Conservation (phyloP, 2,888 invertebrate species). For the Hybos culiciformis region DNA sequence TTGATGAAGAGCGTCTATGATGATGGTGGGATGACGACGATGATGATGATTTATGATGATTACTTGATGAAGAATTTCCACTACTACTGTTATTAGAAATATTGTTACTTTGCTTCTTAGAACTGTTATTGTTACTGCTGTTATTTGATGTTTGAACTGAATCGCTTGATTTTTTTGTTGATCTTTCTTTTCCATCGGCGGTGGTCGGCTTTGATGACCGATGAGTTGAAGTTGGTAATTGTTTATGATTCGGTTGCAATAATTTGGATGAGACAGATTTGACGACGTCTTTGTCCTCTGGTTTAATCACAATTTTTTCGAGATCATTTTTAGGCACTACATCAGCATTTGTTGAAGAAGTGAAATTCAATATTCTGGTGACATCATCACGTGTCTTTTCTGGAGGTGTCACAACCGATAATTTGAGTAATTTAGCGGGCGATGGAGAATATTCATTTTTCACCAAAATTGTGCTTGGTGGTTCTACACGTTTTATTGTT, state of each 20-base stretch:
- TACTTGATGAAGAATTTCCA: constrained; percentile 7
- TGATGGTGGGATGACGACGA: constrained; percentile 19
- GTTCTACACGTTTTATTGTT: constrained; percentile 2
- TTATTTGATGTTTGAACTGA: constrained; percentile 14
- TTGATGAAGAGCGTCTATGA: constrained; percentile 20
- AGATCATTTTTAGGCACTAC: constrained; percentile 14
- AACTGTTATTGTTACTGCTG: not conserved
- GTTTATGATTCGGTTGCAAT: constrained; percentile 5
- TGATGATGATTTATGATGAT: constrained; percentile 18
- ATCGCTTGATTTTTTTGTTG: constrained; percentile 19
- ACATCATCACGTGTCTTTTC: constrained; percentile 30
- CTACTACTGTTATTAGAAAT: constrained; percentile 14
- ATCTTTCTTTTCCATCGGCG: constrained; percentile 7
- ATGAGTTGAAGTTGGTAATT: too few relatives aligned
- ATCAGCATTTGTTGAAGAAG: constrained; percentile 2
- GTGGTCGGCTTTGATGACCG: not conserved
- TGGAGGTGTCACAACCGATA: too few relatives aligned
- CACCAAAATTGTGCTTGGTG: constrained; percentile 15
- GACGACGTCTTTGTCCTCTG: constrained; percentile 8
- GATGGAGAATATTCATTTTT: constrained; percentile 14
- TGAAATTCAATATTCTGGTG: constrained; percentile 28
- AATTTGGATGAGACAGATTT: not conserved
- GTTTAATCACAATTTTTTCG: constrained; percentile 13
- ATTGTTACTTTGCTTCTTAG: too few relatives aligned
- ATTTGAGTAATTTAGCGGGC: constrained; percentile 13